Conservation (phyloP, 37 sponge, comb jelly and placozoan species). For the Halichondria panicea region DNA sequence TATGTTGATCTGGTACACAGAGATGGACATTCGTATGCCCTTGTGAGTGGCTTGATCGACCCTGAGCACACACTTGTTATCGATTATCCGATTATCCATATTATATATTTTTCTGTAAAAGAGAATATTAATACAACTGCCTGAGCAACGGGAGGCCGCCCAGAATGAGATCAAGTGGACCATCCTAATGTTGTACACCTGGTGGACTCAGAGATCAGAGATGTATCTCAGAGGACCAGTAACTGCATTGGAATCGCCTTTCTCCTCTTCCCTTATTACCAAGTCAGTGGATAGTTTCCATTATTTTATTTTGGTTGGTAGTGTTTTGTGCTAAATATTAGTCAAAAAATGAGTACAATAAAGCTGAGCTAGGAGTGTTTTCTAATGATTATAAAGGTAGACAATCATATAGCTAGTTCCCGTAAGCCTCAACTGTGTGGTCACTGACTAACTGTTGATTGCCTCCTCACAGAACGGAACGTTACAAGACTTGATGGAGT, state of each 20-base stretch:
- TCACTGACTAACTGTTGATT: too few relatives aligned
- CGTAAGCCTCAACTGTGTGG: too few relatives aligned
- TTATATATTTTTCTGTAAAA: slow-evolving; percentile 46
- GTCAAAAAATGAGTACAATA: background rate
- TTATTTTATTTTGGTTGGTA: background rate
- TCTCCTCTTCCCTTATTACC: slow-evolving; percentile 83
- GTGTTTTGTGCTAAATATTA: too few relatives aligned
- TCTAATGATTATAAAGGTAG: too few relatives aligned
- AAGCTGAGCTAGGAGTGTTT: too few relatives aligned
- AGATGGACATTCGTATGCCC: slow-evolving; percentile 50
- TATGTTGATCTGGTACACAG: slow-evolving; percentile 74
- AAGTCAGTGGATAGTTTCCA: slow-evolving; percentile 11
- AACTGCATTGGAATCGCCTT: slow-evolving; percentile 23
- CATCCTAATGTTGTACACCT: slow-evolving; percentile 61
- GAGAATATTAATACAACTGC: slow-evolving; percentile 62
- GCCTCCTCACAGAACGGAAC: slow-evolving; percentile 67
- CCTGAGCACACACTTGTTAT: background rate
- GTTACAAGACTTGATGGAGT: slow-evolving; percentile 71
- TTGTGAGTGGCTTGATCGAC: slow-evolving; percentile 45
- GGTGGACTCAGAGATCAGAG: slow-evolving; percentile 46
- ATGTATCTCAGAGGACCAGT: too few relatives aligned
- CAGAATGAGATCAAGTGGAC: slow-evolving; percentile 71
- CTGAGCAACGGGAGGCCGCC: slow-evolving; percentile 75
- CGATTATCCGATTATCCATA: background rate
- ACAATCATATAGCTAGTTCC: too few relatives aligned